These are phyloP conservation scores for Actinopyga echinites DNA, from an alignment of 53 echinoderm and acorn worm genomes.

Conservation along the genomic window DNA sequence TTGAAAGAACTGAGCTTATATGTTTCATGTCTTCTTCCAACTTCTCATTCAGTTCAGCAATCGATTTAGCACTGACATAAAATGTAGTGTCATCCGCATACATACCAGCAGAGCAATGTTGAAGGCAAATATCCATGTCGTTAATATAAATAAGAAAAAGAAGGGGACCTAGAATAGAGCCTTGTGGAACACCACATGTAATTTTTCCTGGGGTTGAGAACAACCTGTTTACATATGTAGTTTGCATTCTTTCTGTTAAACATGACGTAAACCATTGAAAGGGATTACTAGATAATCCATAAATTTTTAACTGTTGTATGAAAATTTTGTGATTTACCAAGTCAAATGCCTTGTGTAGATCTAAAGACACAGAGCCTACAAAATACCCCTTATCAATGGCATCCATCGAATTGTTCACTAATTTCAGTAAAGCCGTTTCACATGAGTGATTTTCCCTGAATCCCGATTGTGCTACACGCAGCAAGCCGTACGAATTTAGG, in stretches of 20 bases:
- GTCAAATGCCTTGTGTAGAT: slow-evolving; percentile 6
- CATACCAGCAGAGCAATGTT: slow-evolving; percentile 3
- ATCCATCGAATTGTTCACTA: neutral
- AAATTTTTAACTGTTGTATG: neutral
- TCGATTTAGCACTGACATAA: neutral
- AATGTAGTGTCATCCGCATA: slow-evolving; percentile 24
- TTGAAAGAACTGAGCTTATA: neutral
- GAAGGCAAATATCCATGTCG: neutral
- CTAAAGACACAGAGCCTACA: neutral
- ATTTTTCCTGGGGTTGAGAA: neutral
- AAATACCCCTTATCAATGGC: slow-evolving; percentile 7
- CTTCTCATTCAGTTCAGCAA: neutral
- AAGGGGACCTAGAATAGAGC: slow-evolving; percentile 6
- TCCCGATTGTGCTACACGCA: neutral
- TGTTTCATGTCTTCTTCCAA: neutral
- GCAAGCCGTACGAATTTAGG: neutral
- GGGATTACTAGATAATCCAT: neutral
- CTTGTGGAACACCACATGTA: neutral
- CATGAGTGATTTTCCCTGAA: slow-evolving; percentile 6
- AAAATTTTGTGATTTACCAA: neutral
- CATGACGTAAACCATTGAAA: slow-evolving; percentile 18
- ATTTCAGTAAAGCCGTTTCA: neutral
- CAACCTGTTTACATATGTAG: neutral
- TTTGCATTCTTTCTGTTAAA: neutral
- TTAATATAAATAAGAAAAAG: neutral